Percentiles rank a stretch among this genome's conserved stretches.
These are phyloP conservation scores for Malurus elegans DNA, from an alignment of 2,113 vertebrate genomes.

Conservation along the genomic window DNA sequence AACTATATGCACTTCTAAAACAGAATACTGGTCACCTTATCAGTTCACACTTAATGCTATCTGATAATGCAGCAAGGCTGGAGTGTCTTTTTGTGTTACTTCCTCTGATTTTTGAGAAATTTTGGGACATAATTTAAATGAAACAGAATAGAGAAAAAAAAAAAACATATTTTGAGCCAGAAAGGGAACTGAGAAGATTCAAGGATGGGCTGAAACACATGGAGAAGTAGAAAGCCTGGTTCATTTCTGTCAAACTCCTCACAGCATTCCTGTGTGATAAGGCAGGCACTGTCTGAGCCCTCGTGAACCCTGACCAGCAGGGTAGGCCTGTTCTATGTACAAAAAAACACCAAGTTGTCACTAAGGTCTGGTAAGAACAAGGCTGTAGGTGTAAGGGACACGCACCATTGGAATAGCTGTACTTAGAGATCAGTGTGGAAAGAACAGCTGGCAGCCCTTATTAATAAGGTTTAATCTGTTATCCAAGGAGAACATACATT, in stretches of 20 bases:
- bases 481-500: not conserved
- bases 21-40: not conserved
- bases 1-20: not conserved
- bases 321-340: not conserved
- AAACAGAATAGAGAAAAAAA: not conserved
- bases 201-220: not conserved
- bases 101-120: not conserved
- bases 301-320: not conserved
- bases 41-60: not conserved
- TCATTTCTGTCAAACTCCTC: not conserved
- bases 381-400: not conserved
- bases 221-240: not conserved
- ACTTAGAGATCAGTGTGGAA: not conserved
- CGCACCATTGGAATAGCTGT: not conserved
- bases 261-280: not conserved
- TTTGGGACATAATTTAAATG: not conserved
- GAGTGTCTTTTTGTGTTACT: not conserved
- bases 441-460: not conserved
- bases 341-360: not conserved
- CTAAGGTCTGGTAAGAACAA: not conserved
- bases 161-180: not conserved
- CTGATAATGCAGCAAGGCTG: not conserved
- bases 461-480: not conserved
- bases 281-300: not conserved
- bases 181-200: not conserved